Evolutionary conservation across 2,113 vertebrate genomes (phyloP).

Genomic region (Andinoacara biseriatus): DNA sequence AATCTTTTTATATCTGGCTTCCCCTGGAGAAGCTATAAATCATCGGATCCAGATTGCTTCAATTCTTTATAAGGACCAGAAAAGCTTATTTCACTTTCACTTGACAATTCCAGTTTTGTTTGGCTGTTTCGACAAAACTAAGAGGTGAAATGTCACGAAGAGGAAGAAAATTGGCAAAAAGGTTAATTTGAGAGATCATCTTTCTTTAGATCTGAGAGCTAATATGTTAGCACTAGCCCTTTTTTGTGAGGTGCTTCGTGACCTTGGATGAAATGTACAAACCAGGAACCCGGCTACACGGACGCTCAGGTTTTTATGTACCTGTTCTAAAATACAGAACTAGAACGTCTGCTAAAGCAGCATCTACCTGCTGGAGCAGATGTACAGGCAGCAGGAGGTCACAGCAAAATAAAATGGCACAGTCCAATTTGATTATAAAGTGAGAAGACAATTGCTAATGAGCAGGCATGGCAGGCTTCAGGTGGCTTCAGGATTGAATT

Average conservation of each 20-base stretch:
- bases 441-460: neutral
- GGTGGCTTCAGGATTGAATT: neutral
- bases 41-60: neutral
- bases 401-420: neutral
- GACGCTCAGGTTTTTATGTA: neutral
- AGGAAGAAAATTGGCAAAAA: neutral
- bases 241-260: neutral
- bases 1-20: conserved; percentile 4
- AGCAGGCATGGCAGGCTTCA: neutral
- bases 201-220: neutral
- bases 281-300: neutral
- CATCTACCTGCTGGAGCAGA: neutral
- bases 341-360: neutral
- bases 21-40: conserved; percentile 5
- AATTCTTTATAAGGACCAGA: conserved; percentile 21
- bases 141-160: neutral
- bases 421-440: neutral
- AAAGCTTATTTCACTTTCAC: neutral
- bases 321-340: neutral
- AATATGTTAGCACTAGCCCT: neutral
- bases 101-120: neutral
- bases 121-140: neutral
- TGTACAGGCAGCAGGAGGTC: neutral
- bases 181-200: neutral
- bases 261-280: neutral